These are phyloP conservation scores for Oreochromis niloticus DNA, from an alignment of 2,113 vertebrate species.

Conservation along the genomic window DNA sequence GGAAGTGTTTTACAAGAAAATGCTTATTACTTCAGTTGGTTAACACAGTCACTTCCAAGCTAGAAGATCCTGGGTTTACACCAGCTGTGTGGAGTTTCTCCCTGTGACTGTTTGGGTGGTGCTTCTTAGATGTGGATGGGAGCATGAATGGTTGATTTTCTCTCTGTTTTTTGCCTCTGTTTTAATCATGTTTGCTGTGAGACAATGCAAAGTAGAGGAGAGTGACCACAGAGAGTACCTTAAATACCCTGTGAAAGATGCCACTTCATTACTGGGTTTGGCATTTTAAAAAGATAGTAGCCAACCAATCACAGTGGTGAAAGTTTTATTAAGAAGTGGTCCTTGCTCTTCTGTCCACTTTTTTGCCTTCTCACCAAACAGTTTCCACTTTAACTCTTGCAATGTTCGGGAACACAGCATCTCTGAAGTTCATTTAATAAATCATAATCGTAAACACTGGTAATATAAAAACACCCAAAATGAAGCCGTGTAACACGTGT, in stretches of 20 bases:
- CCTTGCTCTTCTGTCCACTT: fast-evolving
- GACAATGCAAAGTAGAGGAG: background rate
- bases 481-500: too few relatives aligned
- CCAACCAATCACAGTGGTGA: background rate
- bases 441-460: background rate
- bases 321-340: background rate
- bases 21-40: background rate
- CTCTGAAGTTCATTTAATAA: background rate
- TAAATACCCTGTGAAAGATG: background rate
- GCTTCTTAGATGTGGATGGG: background rate
- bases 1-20: background rate
- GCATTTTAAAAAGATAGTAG: background rate
- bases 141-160: background rate
- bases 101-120: background rate
- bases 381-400: background rate
- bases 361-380: background rate
- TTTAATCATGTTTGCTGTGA: background rate
- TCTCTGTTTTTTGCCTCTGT: background rate
- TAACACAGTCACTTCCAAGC: background rate
- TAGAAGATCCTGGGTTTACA: background rate
- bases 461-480: background rate
- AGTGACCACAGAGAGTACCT: fast-evolving
- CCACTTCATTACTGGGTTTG: background rate
- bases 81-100: background rate
- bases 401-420: background rate